Percentiles rank a stretch among this genome's conserved stretches.
Evolutionary conservation across 2,113 vertebrate species (phyloP).

Genomic region (Struthio camelus): DNA sequence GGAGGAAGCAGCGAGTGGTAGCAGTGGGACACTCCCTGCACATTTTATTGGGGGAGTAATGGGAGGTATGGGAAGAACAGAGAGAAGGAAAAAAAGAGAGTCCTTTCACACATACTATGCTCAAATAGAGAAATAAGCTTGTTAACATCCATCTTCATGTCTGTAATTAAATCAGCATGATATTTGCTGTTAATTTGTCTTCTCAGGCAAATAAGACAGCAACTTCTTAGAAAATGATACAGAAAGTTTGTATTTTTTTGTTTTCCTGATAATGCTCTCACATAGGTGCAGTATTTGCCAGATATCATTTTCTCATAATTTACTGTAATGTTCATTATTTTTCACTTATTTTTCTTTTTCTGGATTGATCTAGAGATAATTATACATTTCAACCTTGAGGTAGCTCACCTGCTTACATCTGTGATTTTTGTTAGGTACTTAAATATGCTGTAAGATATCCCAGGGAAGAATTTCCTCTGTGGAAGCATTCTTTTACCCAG

Average conservation of each 20-base stretch:
- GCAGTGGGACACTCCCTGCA: no score
- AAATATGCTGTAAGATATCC: not conserved
- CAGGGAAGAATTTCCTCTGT: not conserved
- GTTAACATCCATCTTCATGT: not conserved
- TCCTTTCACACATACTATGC: not conserved
- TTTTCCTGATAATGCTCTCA: not conserved
- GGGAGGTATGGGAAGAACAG: not conserved
- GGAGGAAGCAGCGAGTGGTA: no score
- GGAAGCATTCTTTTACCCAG: not conserved
- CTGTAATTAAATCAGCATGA: not conserved
- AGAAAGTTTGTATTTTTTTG: not conserved
- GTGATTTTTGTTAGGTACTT: not conserved
- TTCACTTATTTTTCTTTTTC: not conserved
- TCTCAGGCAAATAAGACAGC: not conserved
- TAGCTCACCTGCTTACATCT: not conserved
- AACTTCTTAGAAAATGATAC: not conserved
- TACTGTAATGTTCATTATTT: not conserved
- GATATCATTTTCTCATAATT: not conserved
- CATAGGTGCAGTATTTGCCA: not conserved
- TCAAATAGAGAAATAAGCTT: not conserved
- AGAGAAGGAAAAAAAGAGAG: not conserved
- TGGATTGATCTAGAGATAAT: not conserved
- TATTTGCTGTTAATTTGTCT: not conserved
- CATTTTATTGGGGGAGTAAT: not conserved
- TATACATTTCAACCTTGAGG: not conserved